Base-by-base conservation (phyloP, 1,140 invertebrate species). In the Leguminivora glycinivorella region DNA sequence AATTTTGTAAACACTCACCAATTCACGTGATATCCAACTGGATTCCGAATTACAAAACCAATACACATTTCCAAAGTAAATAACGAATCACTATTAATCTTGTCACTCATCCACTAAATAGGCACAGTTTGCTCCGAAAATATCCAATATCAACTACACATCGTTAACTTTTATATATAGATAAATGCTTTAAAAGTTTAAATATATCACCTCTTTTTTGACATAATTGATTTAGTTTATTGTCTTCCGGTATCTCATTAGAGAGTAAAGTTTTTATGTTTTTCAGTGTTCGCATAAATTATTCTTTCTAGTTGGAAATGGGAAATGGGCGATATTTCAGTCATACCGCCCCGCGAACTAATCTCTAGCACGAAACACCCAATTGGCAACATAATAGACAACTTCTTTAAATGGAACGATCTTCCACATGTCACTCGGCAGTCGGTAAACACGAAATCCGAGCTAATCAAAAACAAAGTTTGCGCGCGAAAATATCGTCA, bases 371-470 rank as follows among this genome's bases (percentile, higher is more conserved):
- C 73, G 81, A 76, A 84, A 82, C 72, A 80, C 84, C 85, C 88
- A 91, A 91, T 91, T 88, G 82, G 75, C 73, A 83, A 83, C 88
- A 91, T 90, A 81, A 87, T 89, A 84, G 84, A 83, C 73, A 77
- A 60, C 75, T 82, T 76, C 70, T 79, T 66, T 72, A 75, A 67
- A 81, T 71, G 71, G 75, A 72, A 26, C 17, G 14, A 29, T 9
- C 40, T 43, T 10, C n/a, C 58, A 76, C 83, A 88, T 84, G 78
- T 83, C 85, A 89, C 84, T 84, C 80, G 85, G 86, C 85, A 85
- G 85, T 89, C 78, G 75, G 68, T 75, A 80, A 83, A 89, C 87
- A 80, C 72, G 69, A 69, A 38, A 69, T 69, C 47, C 73, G 75
- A 60, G 22, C 56, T 6, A 63, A 63, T 29, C 58, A 63, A 52